Conservation (phyloP, 2,888 invertebrate species). For the Marronus borbonicus region DNA sequence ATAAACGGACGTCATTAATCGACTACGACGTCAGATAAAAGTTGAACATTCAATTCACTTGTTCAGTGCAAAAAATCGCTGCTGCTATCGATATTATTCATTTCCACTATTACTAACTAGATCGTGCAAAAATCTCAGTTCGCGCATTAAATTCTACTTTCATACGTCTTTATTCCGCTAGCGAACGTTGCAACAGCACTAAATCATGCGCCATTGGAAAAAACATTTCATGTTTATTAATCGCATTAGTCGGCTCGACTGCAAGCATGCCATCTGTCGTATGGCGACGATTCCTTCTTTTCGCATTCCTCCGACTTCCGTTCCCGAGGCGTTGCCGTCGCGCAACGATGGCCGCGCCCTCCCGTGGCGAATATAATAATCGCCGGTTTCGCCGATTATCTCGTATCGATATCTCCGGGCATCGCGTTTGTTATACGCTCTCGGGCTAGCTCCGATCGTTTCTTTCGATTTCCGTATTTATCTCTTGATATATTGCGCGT, state of each 20-base stretch:
- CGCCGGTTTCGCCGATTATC: background rate
- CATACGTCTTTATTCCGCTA: slow-evolving; percentile 25
- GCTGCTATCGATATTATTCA: too few species aligned
- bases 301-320: slow-evolving; percentile 28
- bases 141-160: background rate
- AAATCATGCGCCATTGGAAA: slow-evolving; percentile 31
- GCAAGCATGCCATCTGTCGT: slow-evolving; percentile 10
- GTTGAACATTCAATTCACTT: too few species aligned
- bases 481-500: too few species aligned
- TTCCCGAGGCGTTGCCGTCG: slow-evolving; percentile 11
- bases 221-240: slow-evolving; percentile 33
- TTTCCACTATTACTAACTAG: too few species aligned
- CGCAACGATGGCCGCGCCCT: slow-evolving; percentile 16
- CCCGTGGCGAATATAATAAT: slow-evolving; percentile 33
- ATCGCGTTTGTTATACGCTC: too few species aligned
- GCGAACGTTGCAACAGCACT: slow-evolving; percentile 8
- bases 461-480: too few species aligned
- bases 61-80: too few species aligned
- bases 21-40: too few species aligned
- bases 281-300: slow-evolving; percentile 15
- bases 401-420: too few species aligned
- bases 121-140: background rate
- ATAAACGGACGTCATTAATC: too few species aligned
- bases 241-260: slow-evolving; percentile 12
- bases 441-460: too few species aligned